Evolutionary conservation across 2,113 vertebrate genomes (phyloP), one percentile per base, ranked within the genome.

Genomic region (Setophaga coronata): DNA sequence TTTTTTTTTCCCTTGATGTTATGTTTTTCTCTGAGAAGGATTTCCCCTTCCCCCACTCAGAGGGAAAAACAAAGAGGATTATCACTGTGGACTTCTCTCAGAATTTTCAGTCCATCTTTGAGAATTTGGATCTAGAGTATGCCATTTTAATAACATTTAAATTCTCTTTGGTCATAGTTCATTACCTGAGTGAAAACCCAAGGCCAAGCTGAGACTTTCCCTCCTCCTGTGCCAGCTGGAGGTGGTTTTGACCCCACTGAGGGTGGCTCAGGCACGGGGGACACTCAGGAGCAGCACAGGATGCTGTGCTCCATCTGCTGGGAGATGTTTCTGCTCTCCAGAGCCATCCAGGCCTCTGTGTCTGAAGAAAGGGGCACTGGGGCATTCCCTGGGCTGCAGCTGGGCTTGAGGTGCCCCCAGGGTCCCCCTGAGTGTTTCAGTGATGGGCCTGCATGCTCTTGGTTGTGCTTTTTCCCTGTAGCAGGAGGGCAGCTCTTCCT

Each of bases 291-390:
- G 36, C 65, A 48, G 62, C 31, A 16, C 25, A 38, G 38, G 72
- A 34, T 3, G 0, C 6, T 2, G 25, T 25, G 31, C 65, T 73
- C 42, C 71, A 5, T 23, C 57, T 72, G 42, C 66, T 53, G 88
- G 16, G 71, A 58, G 57, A 6, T 40, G 25, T 20, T 65, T n/a
- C 73, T 87, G 43, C 62, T 21, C 23, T 13, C 14, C 24, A 2
- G 14, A 24, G 56, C 79, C 26, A 19, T 10, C 0, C 64, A 0
- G 6, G 58, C 43, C 8, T 8, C 21, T 0, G 0, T 36, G 47
- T 31, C 42, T 26, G 1, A 12, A 4, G 1, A 17, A 15, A 12
- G 2, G 16, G 48, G 20, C 1, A 0, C 24, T n/a, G 3, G 45
- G 47, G 51, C 0, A 0, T 33, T 60, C 40, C 2, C 3, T 21